Percentiles rank a stretch among this genome's conserved stretches.
Conservation (phyloP, 2,888 invertebrate genomes). For the Cenopis cana region DNA sequence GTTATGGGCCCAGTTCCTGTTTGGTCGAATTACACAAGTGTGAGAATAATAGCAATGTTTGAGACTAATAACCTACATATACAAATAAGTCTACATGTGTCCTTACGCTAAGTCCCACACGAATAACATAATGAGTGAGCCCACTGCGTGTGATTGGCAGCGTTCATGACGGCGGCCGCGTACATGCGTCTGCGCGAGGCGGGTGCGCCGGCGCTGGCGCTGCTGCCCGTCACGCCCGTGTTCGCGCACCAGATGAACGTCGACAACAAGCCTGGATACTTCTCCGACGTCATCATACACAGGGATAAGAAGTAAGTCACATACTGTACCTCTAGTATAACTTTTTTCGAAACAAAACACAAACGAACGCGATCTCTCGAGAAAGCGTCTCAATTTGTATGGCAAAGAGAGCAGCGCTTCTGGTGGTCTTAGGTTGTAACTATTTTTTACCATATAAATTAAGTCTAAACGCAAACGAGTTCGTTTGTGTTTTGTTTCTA, state of each 20-base stretch:
- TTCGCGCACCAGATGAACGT: conserved; percentile 84
- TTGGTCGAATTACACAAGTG: neutral
- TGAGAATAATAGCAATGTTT: neutral
- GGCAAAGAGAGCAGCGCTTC: too few species aligned
- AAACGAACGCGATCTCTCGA: too few species aligned
- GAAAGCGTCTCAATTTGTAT: too few species aligned
- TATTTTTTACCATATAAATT: too few species aligned
- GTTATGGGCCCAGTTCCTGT: too few species aligned
- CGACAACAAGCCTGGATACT: conserved; percentile 84
- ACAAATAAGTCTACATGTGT: too few species aligned
- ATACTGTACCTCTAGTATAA: too few species aligned
- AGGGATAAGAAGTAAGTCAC: conserved; percentile 82
- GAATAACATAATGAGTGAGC: conserved; percentile 5
- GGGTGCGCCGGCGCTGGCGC: conserved; percentile 70
- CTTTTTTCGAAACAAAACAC: too few species aligned
- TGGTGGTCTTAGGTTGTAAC: too few species aligned
- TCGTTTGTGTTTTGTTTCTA: too few species aligned
- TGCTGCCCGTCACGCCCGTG: conserved; percentile 85
- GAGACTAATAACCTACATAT: too few species aligned
- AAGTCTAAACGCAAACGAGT: too few species aligned
- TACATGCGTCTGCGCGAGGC: conserved; percentile 77
- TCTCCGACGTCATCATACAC: conserved; percentile 86
- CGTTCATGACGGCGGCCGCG: conserved; percentile 84
- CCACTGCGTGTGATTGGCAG: conserved; percentile 60
- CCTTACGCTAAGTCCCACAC: neutral